Evolutionary conservation across 1,140 invertebrate genomes (phyloP), one percentile per base, ranked within the genome.

Genomic region (Listronotus bonariensis): DNA sequence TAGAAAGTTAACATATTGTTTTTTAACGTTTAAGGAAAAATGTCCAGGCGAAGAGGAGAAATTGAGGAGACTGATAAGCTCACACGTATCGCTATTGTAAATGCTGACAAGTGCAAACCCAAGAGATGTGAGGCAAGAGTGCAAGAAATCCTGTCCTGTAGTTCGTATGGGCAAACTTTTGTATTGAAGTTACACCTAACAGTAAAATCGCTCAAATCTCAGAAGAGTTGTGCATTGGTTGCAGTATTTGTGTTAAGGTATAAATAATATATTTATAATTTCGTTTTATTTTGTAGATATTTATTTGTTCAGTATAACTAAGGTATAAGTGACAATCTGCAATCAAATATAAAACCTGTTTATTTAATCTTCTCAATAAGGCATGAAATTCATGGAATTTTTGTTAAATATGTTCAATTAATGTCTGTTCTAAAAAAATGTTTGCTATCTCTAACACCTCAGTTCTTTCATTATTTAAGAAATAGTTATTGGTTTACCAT

Each of bases 61-160:
- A 82, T 85, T 72, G 92, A 94, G 77, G 92, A 95, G 79, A 91
- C 89, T 6, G 93, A 95, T 79, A 92, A 93, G 77, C 86, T 96
- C 72, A 97, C 94, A 52, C 87, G 97, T 82, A 99, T 99, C 80
- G 97, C 98, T 63, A 99, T 99, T 76, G 96, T 99, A 46, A 99
- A 95, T 82, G 88, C 89, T 58, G 97, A 99, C 82, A 96, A 96
- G 77, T 99, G 98, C 82, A 99, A 99, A 80, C 98, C 98, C 0
- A 99, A 99, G 82, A 86, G 97, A 87, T 99, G 98, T 82, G n/a
- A 88, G 95, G 55, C 96, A 99, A 82, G 97, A 99, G 79, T 99
- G 98, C 81, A 99, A 99, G 79, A 96, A 95, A 76, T 95, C 92
- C 45, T 99, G 97, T 82, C 97, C 97, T 7, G 97, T 99, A 51